A percentile compares a stretch with the other conserved stretches of the same genome.
Evolutionary conservation across 2,888 invertebrate genomes (phyloP).

Genomic region (Xestia xanthographa): DNA sequence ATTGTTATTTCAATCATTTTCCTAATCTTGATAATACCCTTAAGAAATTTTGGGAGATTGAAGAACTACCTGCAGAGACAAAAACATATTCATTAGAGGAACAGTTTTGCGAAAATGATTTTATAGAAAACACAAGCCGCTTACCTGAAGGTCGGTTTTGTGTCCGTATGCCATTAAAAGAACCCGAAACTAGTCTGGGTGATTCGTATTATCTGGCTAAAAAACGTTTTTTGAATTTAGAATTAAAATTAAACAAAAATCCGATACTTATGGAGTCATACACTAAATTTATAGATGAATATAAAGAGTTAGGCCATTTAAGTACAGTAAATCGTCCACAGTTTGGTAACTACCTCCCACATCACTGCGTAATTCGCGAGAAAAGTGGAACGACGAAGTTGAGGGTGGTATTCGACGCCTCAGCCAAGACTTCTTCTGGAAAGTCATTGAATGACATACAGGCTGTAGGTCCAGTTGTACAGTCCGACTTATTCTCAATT

Average conservation of each 20-base stretch:
- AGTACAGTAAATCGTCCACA: neutral
- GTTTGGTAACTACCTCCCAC: conserved; percentile 6
- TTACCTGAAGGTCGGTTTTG: conserved; percentile 14
- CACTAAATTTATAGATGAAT: conserved; percentile 15
- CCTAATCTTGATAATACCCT: neutral
- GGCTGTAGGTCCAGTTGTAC: conserved; percentile 5
- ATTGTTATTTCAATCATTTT: conserved; percentile 1
- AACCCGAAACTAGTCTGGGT: conserved; percentile 8
- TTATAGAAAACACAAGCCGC: conserved; percentile 6
- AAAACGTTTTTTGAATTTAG: conserved; percentile 3
- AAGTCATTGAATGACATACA: conserved; percentile 14
- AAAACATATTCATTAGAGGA: conserved; percentile 5
- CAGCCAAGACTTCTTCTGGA: conserved; percentile 4
- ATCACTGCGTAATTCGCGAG: conserved; percentile 10
- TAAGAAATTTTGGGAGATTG: conserved; percentile 4
- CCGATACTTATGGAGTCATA: neutral
- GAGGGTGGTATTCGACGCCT: conserved; percentile 13
- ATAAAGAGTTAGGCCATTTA: conserved; percentile 10
- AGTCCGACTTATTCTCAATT: conserved; percentile 11
- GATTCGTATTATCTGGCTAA: conserved; percentile 6
- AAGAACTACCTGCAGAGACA: too few relatives aligned
- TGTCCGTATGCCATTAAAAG: conserved; percentile 2
- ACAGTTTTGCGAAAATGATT: neutral
- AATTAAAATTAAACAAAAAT: neutral
- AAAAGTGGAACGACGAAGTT: conserved; percentile 8